Evolutionary conservation across 2,888 invertebrate species (phyloP).

Genomic region (Acanthosepion esculentum): DNA sequence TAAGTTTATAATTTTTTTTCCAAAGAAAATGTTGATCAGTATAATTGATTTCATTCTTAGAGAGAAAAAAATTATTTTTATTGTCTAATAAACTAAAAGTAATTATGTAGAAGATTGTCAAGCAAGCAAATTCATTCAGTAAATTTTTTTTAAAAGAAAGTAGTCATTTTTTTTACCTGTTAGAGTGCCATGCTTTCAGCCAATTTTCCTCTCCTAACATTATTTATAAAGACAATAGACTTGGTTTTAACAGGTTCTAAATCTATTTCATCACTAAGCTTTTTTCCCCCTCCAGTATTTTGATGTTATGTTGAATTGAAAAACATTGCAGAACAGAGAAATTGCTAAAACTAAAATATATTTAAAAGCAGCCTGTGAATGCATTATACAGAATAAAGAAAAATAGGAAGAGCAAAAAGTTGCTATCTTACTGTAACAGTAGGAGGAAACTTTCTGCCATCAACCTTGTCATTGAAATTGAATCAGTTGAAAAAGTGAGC

Average conservation of each 20-base stretch:
- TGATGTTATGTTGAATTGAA: not conserved
- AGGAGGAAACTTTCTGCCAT: not conserved
- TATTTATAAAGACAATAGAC: no score
- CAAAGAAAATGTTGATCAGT: no score
- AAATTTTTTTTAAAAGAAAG: no score
- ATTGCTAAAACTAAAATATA: not conserved
- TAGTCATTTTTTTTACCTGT: no score
- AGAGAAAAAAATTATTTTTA: no score
- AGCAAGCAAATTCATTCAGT: no score
- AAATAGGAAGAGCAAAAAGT: conserved; percentile 7
- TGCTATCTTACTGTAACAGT: conserved; percentile 14
- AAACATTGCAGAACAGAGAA: not conserved
- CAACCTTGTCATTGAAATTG: not conserved
- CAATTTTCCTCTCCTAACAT: no score
- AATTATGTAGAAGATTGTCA: no score
- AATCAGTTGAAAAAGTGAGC: not conserved
- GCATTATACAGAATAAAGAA: not conserved
- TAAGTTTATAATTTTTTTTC: no score
- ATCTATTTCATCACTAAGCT: not conserved
- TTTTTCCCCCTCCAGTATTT: not conserved
- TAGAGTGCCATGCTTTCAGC: no score
- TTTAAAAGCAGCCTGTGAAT: conserved; percentile 33
- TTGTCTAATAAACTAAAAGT: no score
- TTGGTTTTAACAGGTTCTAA: not conserved
- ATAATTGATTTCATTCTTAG: no score